Percentiles rank a stretch among this genome's conserved stretches.
Evolutionary conservation across 2,888 invertebrate species (phyloP).

Genomic region (Tanypteryx hageni): DNA sequence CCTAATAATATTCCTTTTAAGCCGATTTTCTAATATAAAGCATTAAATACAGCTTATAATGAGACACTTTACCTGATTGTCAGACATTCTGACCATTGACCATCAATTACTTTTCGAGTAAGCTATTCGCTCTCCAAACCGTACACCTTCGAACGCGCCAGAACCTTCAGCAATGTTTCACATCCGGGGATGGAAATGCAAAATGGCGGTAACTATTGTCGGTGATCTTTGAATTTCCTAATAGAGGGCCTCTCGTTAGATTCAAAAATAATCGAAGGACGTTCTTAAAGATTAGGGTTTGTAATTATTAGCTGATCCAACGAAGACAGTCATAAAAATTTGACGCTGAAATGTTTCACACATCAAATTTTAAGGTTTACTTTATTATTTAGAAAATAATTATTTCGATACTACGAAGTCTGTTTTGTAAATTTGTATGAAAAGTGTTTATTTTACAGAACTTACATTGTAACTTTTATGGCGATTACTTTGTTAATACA

Average conservation of each 20-base stretch:
- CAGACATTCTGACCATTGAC: constrained; percentile 69
- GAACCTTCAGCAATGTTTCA: constrained; percentile 40
- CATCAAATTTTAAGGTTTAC: too few species aligned
- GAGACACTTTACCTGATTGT: constrained; percentile 70
- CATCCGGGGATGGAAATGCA: constrained; percentile 57
- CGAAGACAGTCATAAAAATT: too few species aligned
- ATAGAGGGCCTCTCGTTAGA: not conserved
- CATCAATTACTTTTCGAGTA: not conserved
- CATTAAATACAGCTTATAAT: not conserved
- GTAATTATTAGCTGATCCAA: too few species aligned
- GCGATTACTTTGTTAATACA: too few species aligned
- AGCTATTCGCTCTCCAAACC: not conserved
- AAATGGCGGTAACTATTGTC: constrained; percentile 40
- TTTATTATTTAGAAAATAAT: too few species aligned
- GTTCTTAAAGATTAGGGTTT: too few species aligned
- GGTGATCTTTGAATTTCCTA: not conserved
- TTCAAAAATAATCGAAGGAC: not conserved
- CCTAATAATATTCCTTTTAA: not conserved
- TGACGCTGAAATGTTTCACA: too few species aligned
- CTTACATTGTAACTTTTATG: too few species aligned
- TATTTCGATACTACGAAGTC: too few species aligned
- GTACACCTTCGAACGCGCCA: constrained; percentile 38
- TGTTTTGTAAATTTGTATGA: too few species aligned
- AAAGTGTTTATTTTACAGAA: too few species aligned
- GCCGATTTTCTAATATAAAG: not conserved